A percentile compares a stretch with the other conserved stretches of the same genome.
Conservation (phyloP, 2,113 vertebrate genomes). For the Cepphus grylle region DNA sequence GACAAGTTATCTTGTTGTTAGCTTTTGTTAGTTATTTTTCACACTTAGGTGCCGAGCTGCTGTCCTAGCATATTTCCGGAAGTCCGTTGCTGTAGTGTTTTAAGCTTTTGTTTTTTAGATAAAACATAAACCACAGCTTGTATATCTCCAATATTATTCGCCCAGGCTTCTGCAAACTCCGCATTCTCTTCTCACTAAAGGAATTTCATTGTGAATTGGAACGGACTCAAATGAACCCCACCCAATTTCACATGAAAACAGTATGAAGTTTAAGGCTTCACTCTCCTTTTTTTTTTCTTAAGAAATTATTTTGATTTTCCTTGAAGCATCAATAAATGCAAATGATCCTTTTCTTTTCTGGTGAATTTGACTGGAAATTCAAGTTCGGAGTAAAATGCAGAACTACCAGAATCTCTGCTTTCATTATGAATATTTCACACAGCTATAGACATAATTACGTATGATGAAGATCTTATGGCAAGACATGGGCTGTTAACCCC, state of each 20-base stretch:
- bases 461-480: constrained; percentile 35
- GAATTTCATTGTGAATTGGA: neutral
- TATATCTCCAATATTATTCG: neutral
- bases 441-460: neutral
- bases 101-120: neutral
- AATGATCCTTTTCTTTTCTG: neutral
- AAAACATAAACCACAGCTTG: neutral
- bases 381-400: neutral
- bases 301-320: neutral
- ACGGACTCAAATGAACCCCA: neutral
- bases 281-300: neutral
- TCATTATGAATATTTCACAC: neutral
- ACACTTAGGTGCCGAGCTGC: neutral
- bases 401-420: neutral
- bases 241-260: neutral
- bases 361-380: neutral
- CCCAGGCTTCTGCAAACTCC: neutral
- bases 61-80: neutral
- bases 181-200: neutral
- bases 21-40: neutral
- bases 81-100: neutral
- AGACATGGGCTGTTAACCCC: neutral
- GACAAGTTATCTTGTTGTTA: neutral
- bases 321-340: neutral
- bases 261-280: neutral